phyloP scores from a whole-genome alignment of 2,113 vertebrate genomes.

The Nyctibius bracteatus region DNA sequence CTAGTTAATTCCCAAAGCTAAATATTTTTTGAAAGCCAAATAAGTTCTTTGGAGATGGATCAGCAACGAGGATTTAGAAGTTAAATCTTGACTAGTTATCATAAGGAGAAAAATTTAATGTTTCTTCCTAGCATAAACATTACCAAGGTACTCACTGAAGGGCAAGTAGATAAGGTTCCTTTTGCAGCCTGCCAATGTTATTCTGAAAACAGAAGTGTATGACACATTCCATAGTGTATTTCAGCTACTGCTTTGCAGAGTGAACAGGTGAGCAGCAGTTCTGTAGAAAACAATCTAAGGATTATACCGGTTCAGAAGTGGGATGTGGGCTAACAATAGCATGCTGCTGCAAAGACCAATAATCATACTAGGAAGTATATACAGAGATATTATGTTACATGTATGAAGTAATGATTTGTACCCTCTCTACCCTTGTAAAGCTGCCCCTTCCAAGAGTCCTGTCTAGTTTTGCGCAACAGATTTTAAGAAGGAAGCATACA shows the following conservation, averaged over 20 bases:
- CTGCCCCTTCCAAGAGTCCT: neutral
- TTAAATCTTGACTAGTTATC: neutral
- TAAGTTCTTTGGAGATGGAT: neutral
- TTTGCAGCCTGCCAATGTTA: neutral
- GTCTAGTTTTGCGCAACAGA: neutral
- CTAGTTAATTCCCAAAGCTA: neutral
- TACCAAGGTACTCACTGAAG: neutral
- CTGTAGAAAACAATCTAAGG: neutral
- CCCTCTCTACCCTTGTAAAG: neutral
- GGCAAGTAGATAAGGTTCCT: neutral
- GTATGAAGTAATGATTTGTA: neutral
- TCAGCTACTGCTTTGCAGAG: neutral
- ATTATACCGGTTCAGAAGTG: neutral
- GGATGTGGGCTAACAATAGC: neutral
- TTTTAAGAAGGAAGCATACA: neutral
- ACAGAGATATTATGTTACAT: neutral
- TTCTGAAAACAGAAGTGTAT: neutral
- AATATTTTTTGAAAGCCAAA: neutral
- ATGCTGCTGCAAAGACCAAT: neutral
- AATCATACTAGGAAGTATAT: neutral
- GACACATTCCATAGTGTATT: rapidly evolving
- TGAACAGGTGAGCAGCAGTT: neutral
- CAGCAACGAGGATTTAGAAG: neutral
- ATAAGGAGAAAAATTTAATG: neutral
- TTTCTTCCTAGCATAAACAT: neutral